Conservation (phyloP, 1,140 invertebrate genomes). For the Brachionus plicatilis region DNA sequence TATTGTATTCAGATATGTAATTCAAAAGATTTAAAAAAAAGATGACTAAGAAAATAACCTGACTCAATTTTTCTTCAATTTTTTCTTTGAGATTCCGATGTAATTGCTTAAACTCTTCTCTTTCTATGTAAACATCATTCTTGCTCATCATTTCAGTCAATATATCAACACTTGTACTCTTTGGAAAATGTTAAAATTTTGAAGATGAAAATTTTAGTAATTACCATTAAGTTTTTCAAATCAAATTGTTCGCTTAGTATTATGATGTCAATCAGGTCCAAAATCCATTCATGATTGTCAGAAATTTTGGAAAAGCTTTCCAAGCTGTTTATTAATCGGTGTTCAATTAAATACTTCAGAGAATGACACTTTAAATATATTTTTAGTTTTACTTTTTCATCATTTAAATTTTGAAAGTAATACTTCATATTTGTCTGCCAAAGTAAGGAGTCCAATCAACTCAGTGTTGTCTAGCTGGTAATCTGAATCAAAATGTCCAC, state of each 20-base stretch:
- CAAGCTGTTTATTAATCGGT: neutral
- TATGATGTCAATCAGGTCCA: neutral
- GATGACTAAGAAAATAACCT: too few species aligned
- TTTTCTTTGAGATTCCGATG: neutral
- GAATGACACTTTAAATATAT: neutral
- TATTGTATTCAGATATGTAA: too few species aligned
- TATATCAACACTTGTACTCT: neutral
- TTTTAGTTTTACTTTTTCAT: neutral
- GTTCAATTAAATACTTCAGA: neutral
- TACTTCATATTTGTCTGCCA: constrained; percentile 40
- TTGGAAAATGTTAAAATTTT: neutral
- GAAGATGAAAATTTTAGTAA: neutral
- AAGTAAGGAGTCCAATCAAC: neutral
- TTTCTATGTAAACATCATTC: neutral
- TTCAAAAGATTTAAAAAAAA: too few species aligned
- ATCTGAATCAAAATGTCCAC: neutral
- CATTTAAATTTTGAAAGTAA: neutral
- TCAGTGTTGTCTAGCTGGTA: neutral
- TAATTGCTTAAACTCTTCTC: neutral
- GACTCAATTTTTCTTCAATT: neutral
- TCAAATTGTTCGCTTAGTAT: neutral
- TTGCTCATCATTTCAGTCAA: neutral
- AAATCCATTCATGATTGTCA: neutral
- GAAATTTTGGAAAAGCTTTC: neutral
- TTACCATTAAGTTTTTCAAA: neutral